Evolutionary conservation across 2,797 vertebrate species (phyloP).

Genomic region (Odontamblyopus rebecca): DNA sequence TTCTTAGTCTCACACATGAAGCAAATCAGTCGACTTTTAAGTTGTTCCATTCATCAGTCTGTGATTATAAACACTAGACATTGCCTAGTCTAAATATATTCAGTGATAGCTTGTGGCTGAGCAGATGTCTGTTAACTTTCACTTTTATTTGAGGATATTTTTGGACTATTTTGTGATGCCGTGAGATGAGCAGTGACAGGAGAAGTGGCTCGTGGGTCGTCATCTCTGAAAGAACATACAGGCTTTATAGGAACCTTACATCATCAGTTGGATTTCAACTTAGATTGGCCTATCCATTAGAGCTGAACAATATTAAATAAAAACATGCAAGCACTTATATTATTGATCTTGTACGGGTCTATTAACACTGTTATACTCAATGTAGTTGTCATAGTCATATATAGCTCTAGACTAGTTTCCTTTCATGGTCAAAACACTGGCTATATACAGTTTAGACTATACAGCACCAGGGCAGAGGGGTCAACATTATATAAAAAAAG

Average conservation of each 20-base stretch:
- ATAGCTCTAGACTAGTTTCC: neutral
- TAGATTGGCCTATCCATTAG: neutral
- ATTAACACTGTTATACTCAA: neutral
- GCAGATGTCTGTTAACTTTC: conserved; percentile 13
- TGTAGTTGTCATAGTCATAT: neutral
- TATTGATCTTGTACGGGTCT: neutral
- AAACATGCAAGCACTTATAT: neutral
- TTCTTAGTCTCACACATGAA: neutral
- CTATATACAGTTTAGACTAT: neutral
- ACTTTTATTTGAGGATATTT: neutral
- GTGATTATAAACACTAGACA: neutral
- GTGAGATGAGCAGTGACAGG: neutral
- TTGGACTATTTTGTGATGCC: neutral
- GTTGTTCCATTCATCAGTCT: neutral
- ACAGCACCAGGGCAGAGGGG: neutral
- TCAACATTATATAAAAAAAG: neutral
- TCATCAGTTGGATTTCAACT: neutral
- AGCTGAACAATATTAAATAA: neutral
- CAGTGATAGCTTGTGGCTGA: neutral
- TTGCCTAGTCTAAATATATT: neutral
- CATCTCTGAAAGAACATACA: neutral
- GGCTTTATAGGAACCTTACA: neutral
- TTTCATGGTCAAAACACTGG: neutral
- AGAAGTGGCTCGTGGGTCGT: neutral
- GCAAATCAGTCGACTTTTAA: neutral